Evolutionary conservation across 2,888 invertebrate species (phyloP).

Genomic region (Temnothorax ravouxi): DNA sequence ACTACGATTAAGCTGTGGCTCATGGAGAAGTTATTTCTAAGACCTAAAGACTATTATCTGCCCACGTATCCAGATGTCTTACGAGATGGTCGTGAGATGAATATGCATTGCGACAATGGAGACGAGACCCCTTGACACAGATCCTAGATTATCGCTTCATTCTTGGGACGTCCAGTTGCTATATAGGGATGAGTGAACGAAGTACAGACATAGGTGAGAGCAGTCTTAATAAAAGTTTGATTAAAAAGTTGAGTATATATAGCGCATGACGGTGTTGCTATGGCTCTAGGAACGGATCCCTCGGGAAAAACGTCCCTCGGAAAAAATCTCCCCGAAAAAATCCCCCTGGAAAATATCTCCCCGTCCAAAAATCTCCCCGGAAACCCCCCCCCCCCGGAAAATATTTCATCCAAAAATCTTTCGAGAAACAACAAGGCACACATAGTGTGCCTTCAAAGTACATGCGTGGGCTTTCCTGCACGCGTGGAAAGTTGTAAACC

Average conservation of each 20-base stretch:
- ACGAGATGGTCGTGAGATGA: conserved; percentile 41
- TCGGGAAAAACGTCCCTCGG: no score
- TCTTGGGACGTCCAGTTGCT: conserved; percentile 9
- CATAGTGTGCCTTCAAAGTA: no score
- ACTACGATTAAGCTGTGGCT: neutral
- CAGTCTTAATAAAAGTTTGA: neutral
- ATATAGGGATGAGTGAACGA: neutral
- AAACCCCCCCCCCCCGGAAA: no score
- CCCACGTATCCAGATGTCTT: conserved; percentile 6
- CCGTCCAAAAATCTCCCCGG: no score
- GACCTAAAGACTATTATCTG: conserved; percentile 12
- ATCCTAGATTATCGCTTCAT: conserved; percentile 31
- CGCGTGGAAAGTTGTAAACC: no score
- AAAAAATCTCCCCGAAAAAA: no score
- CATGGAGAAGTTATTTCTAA: neutral
- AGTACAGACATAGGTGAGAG: neutral
- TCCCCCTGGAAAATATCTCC: no score
- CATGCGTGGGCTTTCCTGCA: no score
- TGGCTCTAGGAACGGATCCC: no score
- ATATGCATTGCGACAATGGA: conserved; percentile 41
- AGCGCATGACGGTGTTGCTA: no score
- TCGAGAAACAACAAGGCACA: no score
- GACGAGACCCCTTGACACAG: conserved; percentile 44
- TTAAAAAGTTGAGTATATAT: neutral
- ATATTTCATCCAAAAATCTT: no score